Base-by-base conservation (phyloP, 2,888 invertebrate species). In the Isotomurus palustris region DNA sequence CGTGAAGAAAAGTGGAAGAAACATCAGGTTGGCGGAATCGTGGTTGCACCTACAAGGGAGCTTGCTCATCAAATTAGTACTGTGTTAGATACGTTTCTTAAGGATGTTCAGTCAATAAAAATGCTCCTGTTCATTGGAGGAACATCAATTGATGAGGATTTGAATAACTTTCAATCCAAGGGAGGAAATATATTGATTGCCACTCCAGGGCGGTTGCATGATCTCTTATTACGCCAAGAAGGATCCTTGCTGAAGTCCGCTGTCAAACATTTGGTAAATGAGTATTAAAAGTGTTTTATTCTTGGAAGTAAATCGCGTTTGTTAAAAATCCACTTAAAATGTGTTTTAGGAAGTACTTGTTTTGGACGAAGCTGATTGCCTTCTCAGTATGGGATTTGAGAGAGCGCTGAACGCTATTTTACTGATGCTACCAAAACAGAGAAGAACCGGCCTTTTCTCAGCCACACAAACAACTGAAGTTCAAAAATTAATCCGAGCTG, bases 401-500 rank as follows among this genome's bases (percentile, higher is more conserved):
- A 79, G 83, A 14, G 84, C 88, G 2, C 78, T 97, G 17, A 88
- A 91, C 68, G 87, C 87, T 17, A 96, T 99, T 69, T 79, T 99
- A 3, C 85, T 87, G 67, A 90, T 88, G 76, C 76, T 99, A 36
- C 99, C 99, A 0, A 85, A 93, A 32, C 92, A 94, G 73, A 81
- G 99, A 28, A 81, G 96, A 68, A 99, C 99, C 0, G 95, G 96
- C 0, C 80, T 99, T n/a, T 99, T 99, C 78, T 97, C 97, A 1
- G 99, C 99, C 1, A 99, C 99, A 1, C 97, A 97, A 78, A 96
- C 96, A 0, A 91, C 91, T 73, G 91, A 95, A 76, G 81, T 96
- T 0, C 85, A 91, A 62, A 88, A 91, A 72, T 77, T 99, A 14
- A 88, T 96, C 50, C 80, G 94, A 70, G 96, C 96, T 2, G 97